phyloP scores from a whole-genome alignment of 2,888 invertebrate genomes.

The Dione vanillae region DNA sequence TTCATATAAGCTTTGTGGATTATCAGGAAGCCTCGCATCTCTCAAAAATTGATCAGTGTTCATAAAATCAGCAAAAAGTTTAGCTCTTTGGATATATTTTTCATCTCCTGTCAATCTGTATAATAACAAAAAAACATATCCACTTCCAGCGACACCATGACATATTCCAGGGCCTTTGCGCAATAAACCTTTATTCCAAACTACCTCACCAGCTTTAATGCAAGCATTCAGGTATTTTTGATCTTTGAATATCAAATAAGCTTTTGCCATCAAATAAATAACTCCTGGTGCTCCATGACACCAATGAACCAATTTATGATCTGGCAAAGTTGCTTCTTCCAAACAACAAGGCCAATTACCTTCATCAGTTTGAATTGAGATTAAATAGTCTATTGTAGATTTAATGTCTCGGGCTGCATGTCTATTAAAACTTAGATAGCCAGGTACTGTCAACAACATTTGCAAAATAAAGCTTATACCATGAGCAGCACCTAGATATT shows the following conservation, averaged over 20 bases:
- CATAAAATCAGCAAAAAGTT: conserved; percentile 90
- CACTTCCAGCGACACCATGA: conserved; percentile 94
- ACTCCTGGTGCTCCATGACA: conserved; percentile 95
- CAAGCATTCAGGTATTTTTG: conserved; percentile 88
- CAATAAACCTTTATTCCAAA: conserved; percentile 93
- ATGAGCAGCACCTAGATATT: conserved; percentile 90
- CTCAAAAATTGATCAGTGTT: conserved; percentile 86
- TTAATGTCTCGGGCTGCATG: conserved; percentile 85
- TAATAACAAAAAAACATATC: conserved; percentile 90
- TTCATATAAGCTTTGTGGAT: conserved; percentile 93
- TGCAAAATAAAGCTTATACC: conserved; percentile 82
- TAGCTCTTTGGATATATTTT: conserved; percentile 89
- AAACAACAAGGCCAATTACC: conserved; percentile 91
- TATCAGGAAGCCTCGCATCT: conserved; percentile 90
- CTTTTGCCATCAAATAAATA: conserved; percentile 91
- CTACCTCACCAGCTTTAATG: conserved; percentile 87
- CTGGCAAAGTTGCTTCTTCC: conserved; percentile 85
- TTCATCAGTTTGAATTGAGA: conserved; percentile 86
- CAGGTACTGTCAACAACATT: conserved; percentile 80
- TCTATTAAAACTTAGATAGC: conserved; percentile 82
- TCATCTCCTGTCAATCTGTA: conserved; percentile 89
- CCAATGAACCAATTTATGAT: conserved; percentile 93
- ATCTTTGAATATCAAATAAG: conserved; percentile 90
- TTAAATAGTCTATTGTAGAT: conserved; percentile 86
- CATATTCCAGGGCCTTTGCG: conserved; percentile 95